Evolutionary conservation across 2,113 vertebrate species (phyloP).

Genomic region (Hyperoodon ampullatus): DNA sequence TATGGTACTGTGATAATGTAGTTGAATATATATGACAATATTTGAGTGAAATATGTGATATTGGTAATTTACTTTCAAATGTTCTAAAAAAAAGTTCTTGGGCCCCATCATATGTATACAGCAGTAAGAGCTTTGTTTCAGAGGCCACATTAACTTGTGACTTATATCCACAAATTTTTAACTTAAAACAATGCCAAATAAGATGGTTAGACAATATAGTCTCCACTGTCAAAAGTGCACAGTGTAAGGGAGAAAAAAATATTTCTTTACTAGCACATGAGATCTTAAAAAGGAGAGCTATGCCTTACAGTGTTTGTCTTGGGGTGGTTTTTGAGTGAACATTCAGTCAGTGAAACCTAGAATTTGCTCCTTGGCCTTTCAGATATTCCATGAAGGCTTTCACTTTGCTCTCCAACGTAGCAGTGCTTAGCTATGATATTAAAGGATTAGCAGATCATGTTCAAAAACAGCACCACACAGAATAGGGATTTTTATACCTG

Average conservation of each 20-base stretch:
- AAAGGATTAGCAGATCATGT: not conserved
- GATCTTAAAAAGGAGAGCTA: not conserved
- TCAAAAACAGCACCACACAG: not conserved
- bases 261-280: not conserved
- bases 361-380: not conserved
- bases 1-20: not conserved
- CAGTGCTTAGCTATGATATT: not conserved
- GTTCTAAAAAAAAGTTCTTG: not conserved
- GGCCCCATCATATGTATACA: not conserved
- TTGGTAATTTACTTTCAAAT: constrained; percentile 18
- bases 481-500: not conserved
- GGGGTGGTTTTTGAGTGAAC: not conserved
- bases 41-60: not conserved
- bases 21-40: not conserved
- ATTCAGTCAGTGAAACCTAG: not conserved
- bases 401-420: not conserved
- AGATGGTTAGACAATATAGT: not conserved
- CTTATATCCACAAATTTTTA: not conserved
- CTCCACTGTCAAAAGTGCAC: not conserved
- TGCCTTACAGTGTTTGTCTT: not conserved
- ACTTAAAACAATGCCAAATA: not conserved
- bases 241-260: not conserved
- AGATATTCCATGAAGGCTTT: not conserved
- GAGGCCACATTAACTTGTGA: not conserved
- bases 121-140: not conserved